Evolutionary conservation across 2,888 invertebrate genomes (phyloP).

Genomic region (Papilio demoleus): DNA sequence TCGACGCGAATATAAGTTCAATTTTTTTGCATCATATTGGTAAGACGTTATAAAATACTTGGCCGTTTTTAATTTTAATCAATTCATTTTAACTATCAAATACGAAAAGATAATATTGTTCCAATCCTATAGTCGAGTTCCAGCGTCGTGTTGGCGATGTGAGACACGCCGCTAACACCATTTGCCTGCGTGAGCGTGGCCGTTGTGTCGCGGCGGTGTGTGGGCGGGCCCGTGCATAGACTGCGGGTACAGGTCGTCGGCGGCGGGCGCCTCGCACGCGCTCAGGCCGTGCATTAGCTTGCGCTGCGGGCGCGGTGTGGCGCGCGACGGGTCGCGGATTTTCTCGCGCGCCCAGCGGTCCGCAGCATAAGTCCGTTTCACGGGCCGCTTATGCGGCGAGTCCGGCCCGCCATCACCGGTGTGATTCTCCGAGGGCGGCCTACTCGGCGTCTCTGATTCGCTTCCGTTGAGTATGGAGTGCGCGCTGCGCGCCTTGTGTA

Average conservation of each 20-base stretch:
- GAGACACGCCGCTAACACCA: slow-evolving; percentile 65
- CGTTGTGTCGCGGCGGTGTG: slow-evolving; percentile 49
- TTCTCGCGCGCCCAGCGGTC: slow-evolving; percentile 65
- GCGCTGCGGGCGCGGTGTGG: slow-evolving; percentile 71
- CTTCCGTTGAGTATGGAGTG: slow-evolving; percentile 85
- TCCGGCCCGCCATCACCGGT: slow-evolving; percentile 58
- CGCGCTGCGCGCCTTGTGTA: slow-evolving; percentile 92
- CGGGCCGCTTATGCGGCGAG: slow-evolving; percentile 83
- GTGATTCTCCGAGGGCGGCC: slow-evolving; percentile 62
- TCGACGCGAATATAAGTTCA: not conserved
- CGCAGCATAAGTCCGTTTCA: slow-evolving; percentile 83
- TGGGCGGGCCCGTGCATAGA: slow-evolving; percentile 53
- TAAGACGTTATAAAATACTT: not conserved
- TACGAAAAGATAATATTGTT: not conserved
- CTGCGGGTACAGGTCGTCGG: slow-evolving; percentile 73
- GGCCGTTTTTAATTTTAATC: not conserved
- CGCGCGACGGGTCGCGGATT: slow-evolving; percentile 61
- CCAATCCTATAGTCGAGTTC: not conserved
- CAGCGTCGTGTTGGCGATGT: too few species aligned
- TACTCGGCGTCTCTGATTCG: slow-evolving; percentile 73
- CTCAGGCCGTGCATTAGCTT: slow-evolving; percentile 60
- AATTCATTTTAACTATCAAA: not conserved
- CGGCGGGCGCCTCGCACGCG: slow-evolving; percentile 65
- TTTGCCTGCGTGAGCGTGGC: slow-evolving; percentile 53
- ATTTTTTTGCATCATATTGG: not conserved